Base-by-base conservation (phyloP, 2,797 vertebrate species). In the Scleropages formosus region DNA sequence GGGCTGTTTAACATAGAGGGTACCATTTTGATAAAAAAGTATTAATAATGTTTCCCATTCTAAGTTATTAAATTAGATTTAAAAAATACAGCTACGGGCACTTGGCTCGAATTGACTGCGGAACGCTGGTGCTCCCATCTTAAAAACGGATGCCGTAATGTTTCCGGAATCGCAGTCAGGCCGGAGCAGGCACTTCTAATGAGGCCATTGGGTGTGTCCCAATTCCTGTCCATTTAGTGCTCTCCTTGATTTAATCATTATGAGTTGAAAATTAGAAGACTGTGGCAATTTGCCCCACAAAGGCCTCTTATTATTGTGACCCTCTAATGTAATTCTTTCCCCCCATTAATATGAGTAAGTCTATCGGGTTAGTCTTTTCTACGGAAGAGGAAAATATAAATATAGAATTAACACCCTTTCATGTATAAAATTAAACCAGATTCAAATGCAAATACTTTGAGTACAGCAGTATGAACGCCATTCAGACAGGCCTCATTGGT, bases 21-120 rank as follows among this genome's bases (percentile, higher is more conserved):
- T 96, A 91, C 95, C 95, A 89, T 93, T 92, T 93, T 96, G 95
- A 97, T 96, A 93, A 95, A 95, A 58, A 58, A 58, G 94, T 96
- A 95, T 96, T 97, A 97, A 97, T 97, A 98, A 98, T 96, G 96
- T 96, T 98, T 96, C 93, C 93, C 95, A 96, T 98, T 97, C 96
- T 95, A 97, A 97, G 96, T 98, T 97, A 96, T 95, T 97, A 98
- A 98, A 98, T 99, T 98, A 98, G 97, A 96, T 98, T 97, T 93
- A 93, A 96, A 97, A 96, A 97, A 95, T 95, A 95, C 95, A 93
- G 95, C 96, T 96, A 90, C 88, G 88, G 96, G 96, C 95, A 91
- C 93, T 96, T 94, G 94, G 94, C 93, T 95, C 94, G 95, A 98
- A 96, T 96, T 95, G 95, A 98, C 95, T 95, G 95, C 91, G 88